Evolutionary conservation across 2,888 invertebrate species (phyloP).

Genomic region (Sacculina carcini): DNA sequence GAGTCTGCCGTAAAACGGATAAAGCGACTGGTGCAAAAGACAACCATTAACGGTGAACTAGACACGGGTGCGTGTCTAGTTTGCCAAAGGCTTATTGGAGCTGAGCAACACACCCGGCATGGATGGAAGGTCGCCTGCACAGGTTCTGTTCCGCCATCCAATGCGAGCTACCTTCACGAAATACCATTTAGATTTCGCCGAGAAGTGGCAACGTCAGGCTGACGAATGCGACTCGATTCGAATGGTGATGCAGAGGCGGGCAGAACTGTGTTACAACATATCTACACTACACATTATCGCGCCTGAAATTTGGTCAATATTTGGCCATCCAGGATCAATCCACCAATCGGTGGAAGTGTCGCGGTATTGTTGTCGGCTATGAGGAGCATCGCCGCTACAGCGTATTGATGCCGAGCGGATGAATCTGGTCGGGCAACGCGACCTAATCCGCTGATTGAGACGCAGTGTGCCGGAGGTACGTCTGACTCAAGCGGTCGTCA

Average conservation of each 20-base stretch:
- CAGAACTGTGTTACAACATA: neutral
- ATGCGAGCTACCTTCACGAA: neutral
- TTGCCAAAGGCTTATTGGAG: conserved; percentile 3
- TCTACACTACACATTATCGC: neutral
- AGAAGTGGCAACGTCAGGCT: conserved; percentile 2
- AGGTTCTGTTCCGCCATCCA: neutral
- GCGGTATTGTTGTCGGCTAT: neutral
- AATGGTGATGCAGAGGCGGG: neutral
- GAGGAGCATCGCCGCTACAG: neutral
- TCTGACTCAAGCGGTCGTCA: too few relatives aligned
- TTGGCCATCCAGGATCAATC: neutral
- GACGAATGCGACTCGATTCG: neutral
- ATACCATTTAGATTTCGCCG: neutral
- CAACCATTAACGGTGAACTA: neutral
- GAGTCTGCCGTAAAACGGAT: neutral
- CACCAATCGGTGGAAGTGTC: neutral
- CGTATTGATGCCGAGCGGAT: conserved; percentile 1
- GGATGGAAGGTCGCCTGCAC: conserved; percentile 8
- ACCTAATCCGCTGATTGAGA: neutral
- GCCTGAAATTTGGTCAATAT: neutral
- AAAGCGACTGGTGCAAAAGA: neutral
- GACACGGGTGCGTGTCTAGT: neutral
- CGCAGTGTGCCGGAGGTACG: too few relatives aligned
- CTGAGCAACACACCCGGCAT: conserved; percentile 14
- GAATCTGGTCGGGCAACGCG: conserved; percentile 1